Evolutionary conservation across 2,113 vertebrate species (phyloP), one percentile per base, ranked within the genome.

Genomic region (Prunella fulvescens): DNA sequence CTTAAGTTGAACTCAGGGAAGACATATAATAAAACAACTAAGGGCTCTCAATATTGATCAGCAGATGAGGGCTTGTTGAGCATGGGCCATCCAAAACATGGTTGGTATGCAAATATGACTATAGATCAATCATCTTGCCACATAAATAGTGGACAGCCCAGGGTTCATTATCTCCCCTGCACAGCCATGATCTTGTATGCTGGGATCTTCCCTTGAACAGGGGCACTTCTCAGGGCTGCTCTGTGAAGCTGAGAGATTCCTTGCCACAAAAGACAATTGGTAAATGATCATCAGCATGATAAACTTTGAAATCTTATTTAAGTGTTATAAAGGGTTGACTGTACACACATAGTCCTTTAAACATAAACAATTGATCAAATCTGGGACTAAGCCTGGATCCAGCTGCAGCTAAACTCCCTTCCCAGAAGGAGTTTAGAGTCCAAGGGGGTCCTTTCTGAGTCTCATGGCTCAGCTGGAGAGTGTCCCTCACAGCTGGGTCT

Each of bases 141-240:
- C 37, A 25, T n/a, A 37, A 62, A 19, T 17, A 48, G 22, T 28
- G 19, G 22, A 37, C 26, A 64, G 37, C 6, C 33, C 44, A 64
- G 64, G 10, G 50, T 11, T 44, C 28, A 29, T 51, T 71, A 25
- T 39, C 33, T 64, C 26, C 28, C 9, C 37, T 50, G 50, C 8
- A 50, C 0, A 3, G 33, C 19, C 24, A 14, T 0, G 0, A 6
- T 37, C 4, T 14, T 14, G 33, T 19, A 51, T 15, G 16, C 16
- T 61, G 53, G 37, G 28, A n/a, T 71, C 15, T 25, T 50, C 28
- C 16, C 37, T n/a, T n/a, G 44, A 45, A 8, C 12, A n/a, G 37
- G 19, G 24, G 44, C 13, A 25, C 5, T 26, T 29, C 11, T 42
- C 15, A 60, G 26, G 10, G 22, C 33, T 33, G 42, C 19, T 73